These are phyloP conservation scores for Cephalopachus bancanus DNA, from an alignment of 2,797 vertebrate genomes.

Conservation along the genomic window DNA sequence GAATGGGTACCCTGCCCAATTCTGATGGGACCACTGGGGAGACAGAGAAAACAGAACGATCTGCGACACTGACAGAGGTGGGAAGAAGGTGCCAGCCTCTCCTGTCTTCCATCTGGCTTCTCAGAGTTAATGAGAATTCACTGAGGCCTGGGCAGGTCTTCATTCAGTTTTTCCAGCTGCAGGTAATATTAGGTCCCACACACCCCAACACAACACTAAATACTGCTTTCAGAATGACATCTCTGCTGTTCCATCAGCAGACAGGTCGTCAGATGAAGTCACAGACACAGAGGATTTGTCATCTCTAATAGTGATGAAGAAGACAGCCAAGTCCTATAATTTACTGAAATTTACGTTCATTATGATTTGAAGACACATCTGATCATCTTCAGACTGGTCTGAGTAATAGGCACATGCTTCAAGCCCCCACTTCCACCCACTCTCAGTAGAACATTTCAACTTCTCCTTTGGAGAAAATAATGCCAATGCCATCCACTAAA, in stretches of 20 bases:
- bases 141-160: background rate
- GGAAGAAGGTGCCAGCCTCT: background rate
- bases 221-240: background rate
- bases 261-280: background rate
- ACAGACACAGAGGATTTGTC: background rate
- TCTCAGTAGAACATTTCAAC: constrained; percentile 28
- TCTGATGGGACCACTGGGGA: background rate
- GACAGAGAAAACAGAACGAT: background rate
- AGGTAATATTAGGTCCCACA: background rate
- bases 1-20: background rate
- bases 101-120: background rate
- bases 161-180: background rate
- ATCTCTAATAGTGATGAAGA: background rate
- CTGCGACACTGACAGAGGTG: background rate
- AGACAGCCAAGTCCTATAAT: constrained; percentile 25
- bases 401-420: background rate
- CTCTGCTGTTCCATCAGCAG: background rate
- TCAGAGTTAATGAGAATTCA: constrained; percentile 32
- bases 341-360: background rate
- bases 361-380: constrained; percentile 8
- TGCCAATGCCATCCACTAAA: background rate
- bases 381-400: background rate
- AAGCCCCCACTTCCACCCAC: background rate
- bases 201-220: background rate
- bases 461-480: constrained; percentile 33